Conservation (phyloP, 2,888 invertebrate genomes). For the Watsonalla binaria region DNA sequence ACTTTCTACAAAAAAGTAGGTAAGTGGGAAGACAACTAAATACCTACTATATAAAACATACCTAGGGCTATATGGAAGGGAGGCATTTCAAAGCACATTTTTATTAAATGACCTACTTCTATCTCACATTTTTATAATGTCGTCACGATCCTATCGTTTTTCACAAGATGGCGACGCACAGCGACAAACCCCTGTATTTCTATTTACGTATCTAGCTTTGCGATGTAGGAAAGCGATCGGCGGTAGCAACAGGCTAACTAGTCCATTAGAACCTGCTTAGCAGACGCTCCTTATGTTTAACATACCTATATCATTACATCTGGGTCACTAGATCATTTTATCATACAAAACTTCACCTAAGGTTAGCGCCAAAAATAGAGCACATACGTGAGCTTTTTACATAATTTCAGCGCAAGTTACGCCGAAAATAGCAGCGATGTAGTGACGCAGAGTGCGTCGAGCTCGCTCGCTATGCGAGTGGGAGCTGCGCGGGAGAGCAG, state of each 20-base stretch:
- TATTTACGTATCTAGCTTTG: conserved; percentile 75
- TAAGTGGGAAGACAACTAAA: no score
- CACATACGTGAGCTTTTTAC: conserved; percentile 77
- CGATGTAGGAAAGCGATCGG: conserved; percentile 39
- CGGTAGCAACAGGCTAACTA: conserved; percentile 12
- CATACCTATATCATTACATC: conserved; percentile 28
- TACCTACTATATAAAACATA: no score
- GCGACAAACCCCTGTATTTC: conserved; percentile 77
- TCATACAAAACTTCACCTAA: conserved; percentile 60
- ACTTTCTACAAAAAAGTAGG: no score
- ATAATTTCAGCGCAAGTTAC: conserved; percentile 78
- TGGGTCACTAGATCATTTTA: conserved; percentile 62
- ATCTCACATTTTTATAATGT: conserved; percentile 63
- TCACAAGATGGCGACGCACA: conserved; percentile 78
- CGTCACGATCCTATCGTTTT: conserved; percentile 76
- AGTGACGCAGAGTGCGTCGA: conserved; percentile 61
- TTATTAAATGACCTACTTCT: conserved; percentile 51
- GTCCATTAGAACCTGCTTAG: conserved; percentile 17
- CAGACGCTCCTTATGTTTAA: conserved; percentile 20
- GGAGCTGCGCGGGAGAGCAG: conserved; percentile 21
- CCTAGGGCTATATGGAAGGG: no score
- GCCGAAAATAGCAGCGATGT: conserved; percentile 71
- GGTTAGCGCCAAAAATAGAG: conserved; percentile 74
- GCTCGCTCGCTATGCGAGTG: conserved; percentile 5
- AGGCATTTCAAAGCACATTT: background rate